Evolutionary conservation across 2,888 invertebrate species (phyloP).

Genomic region (Pollenia labialis): DNA sequence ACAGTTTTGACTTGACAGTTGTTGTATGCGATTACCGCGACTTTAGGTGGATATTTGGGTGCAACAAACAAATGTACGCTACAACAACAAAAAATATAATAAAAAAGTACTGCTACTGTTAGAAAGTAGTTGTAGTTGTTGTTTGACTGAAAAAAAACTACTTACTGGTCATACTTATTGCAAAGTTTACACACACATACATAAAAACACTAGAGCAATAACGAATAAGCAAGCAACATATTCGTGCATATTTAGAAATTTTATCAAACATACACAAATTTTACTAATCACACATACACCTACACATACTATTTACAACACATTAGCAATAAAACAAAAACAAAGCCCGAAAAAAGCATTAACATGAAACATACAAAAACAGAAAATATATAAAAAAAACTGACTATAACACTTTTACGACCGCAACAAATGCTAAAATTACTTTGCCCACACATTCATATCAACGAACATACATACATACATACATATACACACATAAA

Average conservation of each 20-base stretch:
- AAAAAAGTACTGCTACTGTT: constrained; percentile 12
- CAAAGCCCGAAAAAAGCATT: neutral
- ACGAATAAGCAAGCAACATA: neutral
- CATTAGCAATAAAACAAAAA: neutral
- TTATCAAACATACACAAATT: constrained; percentile 37
- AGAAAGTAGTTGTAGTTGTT: neutral
- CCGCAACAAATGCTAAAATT: constrained; percentile 67
- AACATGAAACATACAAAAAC: constrained; percentile 22
- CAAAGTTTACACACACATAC: neutral
- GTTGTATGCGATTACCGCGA: constrained; percentile 47
- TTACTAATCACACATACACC: neutral
- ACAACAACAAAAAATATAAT: constrained; percentile 12
- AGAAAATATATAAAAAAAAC: constrained; percentile 23
- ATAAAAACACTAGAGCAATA: too few relatives aligned
- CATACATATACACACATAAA: neutral
- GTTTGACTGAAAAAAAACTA: constrained; percentile 31
- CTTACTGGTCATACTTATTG: constrained; percentile 40
- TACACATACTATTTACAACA: neutral
- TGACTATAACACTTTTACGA: constrained; percentile 58
- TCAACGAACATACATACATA: neutral
- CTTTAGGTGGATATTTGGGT: constrained; percentile 36
- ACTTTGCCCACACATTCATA: constrained; percentile 4
- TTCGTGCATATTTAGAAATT: neutral
- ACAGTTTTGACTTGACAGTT: constrained; percentile 60
- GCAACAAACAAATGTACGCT: neutral